Percentiles rank a stretch among this genome's conserved stretches.
Evolutionary conservation across 1,140 invertebrate genomes (phyloP).

Genomic region (Lordiphosa mommai): DNA sequence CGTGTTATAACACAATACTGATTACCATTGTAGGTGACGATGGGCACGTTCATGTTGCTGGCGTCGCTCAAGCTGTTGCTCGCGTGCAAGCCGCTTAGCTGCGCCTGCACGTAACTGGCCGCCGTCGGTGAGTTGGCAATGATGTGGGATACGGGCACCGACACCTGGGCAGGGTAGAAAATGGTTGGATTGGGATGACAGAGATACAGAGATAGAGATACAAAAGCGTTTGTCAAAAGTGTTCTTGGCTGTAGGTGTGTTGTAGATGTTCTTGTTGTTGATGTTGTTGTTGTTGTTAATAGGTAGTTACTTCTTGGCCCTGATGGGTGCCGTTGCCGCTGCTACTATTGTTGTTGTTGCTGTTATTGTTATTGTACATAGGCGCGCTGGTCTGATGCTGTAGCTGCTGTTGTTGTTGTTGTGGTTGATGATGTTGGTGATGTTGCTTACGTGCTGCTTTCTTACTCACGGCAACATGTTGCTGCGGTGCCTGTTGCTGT

Average conservation of each 20-base stretch:
- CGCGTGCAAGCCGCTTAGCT: slow-evolving; percentile 79
- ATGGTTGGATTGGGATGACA: slow-evolving; percentile 27
- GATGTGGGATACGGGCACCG: slow-evolving; percentile 72
- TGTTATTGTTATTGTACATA: slow-evolving; percentile 61
- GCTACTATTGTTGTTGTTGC: slow-evolving; percentile 42
- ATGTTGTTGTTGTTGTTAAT: slow-evolving; percentile 56
- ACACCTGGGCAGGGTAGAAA: slow-evolving; percentile 51
- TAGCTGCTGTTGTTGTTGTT: slow-evolving; percentile 29
- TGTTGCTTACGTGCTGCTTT: slow-evolving; percentile 33
- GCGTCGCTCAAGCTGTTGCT: slow-evolving; percentile 70
- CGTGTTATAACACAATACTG: slow-evolving; percentile 76
- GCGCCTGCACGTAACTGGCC: slow-evolving; percentile 74
- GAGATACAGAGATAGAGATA: slow-evolving; percentile 54
- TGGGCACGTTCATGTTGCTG: slow-evolving; percentile 55
- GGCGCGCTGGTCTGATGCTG: slow-evolving; percentile 42
- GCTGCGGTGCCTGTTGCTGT: slow-evolving; percentile 46
- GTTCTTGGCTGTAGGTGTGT: slow-evolving; percentile 29
- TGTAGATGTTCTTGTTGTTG: slow-evolving; percentile 36
- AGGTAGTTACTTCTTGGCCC: slow-evolving; percentile 74
- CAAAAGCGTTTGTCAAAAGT: slow-evolving; percentile 15
- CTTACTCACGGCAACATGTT: slow-evolving; percentile 17
- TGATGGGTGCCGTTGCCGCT: slow-evolving; percentile 42
- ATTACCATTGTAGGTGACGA: slow-evolving; percentile 76
- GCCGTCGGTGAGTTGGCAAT: slow-evolving; percentile 77
- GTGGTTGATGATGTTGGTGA: slow-evolving; percentile 36